Evolutionary conservation across 30 jellyfish, hydroid and myxozoan genomes (phyloP), one percentile per base, ranked within the genome.

Genomic region (Turritopsis rubra): DNA sequence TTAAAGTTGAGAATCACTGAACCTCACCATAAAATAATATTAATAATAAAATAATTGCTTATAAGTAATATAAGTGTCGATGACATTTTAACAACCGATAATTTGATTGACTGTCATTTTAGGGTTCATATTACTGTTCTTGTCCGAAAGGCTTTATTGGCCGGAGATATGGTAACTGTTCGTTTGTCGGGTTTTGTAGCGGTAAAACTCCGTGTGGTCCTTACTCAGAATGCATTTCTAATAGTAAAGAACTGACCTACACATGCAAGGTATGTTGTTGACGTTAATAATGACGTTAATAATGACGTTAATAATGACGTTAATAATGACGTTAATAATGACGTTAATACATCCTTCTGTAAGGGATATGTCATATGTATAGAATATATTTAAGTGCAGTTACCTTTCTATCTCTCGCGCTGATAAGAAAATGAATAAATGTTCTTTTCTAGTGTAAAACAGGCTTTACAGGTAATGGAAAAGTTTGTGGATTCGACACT

Each of bases 381-480:
- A 41, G 9, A 5, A 3, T 41, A 41, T 5, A 41, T 41, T 41
- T 41, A 13, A 3, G 5, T 41, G 60, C 60, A 3, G 60, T 41
- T 41, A 41, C 60, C 13, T 41, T 41, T 41, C 5, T 13, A 13
- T 13, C 13, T 13, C 13, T 41, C n/a, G n/a, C n/a, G n/a, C n/a
- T n/a, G n/a, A n/a, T 18, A 24, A 52, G 66, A 66, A 71, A 16
- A 75, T 25, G 72, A 75, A 7, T n/a, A n/a, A 24, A 29, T 21
- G 8, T 13, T n/a, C 28, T 77, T 60, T 80, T 72, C 21, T 71
- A 90, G 97, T 90, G 97, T 76, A 82, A 83, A 54, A 92, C 95
- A 16, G 97, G 97, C 19, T 90, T 27, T 83, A 95, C 97, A 80
- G 97, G 97, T 13, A 85, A 90, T 80, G 97, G 97, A 1, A 80